Evolutionary conservation across 2,797 vertebrate genomes (phyloP), one percentile per base, ranked within the genome.

Genomic region (Zalophus californianus): DNA sequence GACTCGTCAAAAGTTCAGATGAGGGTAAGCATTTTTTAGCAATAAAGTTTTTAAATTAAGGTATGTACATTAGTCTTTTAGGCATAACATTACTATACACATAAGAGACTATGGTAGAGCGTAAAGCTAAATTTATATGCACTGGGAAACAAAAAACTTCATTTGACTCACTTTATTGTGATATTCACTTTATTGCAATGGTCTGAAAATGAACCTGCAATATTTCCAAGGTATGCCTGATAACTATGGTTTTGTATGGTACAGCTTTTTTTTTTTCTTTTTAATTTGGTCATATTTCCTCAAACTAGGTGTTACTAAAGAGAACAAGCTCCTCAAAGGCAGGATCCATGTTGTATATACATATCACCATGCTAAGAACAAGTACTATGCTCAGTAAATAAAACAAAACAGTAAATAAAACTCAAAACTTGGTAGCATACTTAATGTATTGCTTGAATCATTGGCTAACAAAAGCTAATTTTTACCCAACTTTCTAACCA

Each of bases 241-340:
- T 62, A 84, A 73, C 38, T 52, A 48, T 5, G 15, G 10, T 48
- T 85, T 88, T 23, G 6, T 62, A 84, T 13, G 27, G 15, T 87
- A 12, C 38, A 38, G 32, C 0, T 96, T 94, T 80, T 38, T 50
- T 29, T 18, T 93, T 72, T 93, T 44, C 44, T 23, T 95, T 86
- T 16, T 41, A 79, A 95, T 96, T 82, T 91, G 41, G 14, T 87
- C 88, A 12, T n/a, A 56, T 89, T 41, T 92, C 48, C 20, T 50
- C 32, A 86, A 15, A 64, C 15, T 90, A 41, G 6, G 38, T 83
- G 82, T 95, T 83, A 41, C 16, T 91, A 38, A 27, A 54, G 16
- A 91, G 41, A 82, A 64, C 15, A 41, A 48, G 18, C 10, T 80
- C n/a, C 41, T 95, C 4, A 13, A 96, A 95, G 32, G 16, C 11